Evolutionary conservation across 1,140 invertebrate species (phyloP), one percentile per base, ranked within the genome.

Genomic region (Myzus persicae): DNA sequence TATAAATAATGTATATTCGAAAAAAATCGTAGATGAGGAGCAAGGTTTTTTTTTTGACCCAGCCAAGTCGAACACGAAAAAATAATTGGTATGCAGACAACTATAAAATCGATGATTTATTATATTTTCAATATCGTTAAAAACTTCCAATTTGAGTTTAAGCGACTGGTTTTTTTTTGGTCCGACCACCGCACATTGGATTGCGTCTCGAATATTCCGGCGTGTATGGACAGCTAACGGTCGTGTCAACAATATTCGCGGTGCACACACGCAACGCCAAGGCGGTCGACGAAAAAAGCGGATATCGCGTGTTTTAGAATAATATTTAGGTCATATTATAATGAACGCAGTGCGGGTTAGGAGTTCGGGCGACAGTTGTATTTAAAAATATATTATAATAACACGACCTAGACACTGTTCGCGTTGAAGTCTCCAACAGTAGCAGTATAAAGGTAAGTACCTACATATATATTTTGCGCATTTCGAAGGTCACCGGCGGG

Each of bases 61-160:
- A n/a, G 59, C 18, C 24, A n/a, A 76, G n/a, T 76, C 2, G 4
- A 76, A n/a, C 14, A 18, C 59, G 36, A n/a, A 26, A 76, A 76
- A 76, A n/a, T 76, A 76, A 76, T 76, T 76, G 59, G 59, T 76
- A n/a, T 76, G 59, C 18, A 18, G 14, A n/a, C 14, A 76, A 18
- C 14, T 76, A 76, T 76, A 76, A n/a, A n/a, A 4, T 5, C n/a
- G 18, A 76, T n/a, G 59, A n/a, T 76, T 76, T 76, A 76, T 76
- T 76, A n/a, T 76, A 76, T 76, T 76, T 76, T 76, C 59, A 76
- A n/a, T 76, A 76, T 76, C 59, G 59, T 76, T 76, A n/a, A 76
- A 76, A 76, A 76, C 18, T n/a, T n/a, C 59, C 31, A 76, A 76
- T 76, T 76, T 36, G n/a, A n/a, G 5, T n/a, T 76, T n/a, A n/a